Percentiles rank a stretch among this genome's conserved stretches.
phyloP scores from a whole-genome alignment of 2,113 vertebrate species.

The Chaetodon trifascialis region DNA sequence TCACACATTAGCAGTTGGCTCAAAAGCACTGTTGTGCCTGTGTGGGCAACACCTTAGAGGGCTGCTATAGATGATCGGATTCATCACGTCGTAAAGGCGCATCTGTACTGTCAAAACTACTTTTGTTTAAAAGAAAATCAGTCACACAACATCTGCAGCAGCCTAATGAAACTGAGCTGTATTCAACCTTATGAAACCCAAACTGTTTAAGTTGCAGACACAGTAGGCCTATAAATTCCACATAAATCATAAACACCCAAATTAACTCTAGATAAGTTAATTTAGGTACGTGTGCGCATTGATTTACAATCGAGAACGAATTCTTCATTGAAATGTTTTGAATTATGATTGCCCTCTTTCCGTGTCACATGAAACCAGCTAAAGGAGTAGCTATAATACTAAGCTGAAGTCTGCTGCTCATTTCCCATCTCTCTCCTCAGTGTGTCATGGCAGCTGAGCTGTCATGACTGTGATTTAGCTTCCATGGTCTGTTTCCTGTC shows the following conservation, averaged over 20 bases:
- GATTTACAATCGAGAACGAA: conserved; percentile 9
- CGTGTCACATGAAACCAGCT: conserved; percentile 11
- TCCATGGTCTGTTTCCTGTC: conserved; percentile 51
- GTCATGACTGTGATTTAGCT: conserved; percentile 58
- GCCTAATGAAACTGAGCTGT: background rate
- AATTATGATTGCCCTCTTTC: background rate
- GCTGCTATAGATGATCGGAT: background rate
- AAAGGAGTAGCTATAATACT: background rate
- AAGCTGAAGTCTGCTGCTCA: conserved; percentile 16
- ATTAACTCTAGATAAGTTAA: background rate
- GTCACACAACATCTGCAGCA: background rate
- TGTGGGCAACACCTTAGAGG: background rate
- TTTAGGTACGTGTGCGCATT: background rate
- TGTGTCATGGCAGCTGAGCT: conserved; percentile 42
- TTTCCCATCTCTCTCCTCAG: conserved; percentile 22
- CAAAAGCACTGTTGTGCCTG: background rate
- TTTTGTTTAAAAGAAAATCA: conserved; percentile 19
- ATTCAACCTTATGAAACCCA: background rate
- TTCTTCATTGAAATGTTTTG: conserved; percentile 15
- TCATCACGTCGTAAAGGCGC: background rate
- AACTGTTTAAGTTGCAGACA: background rate
- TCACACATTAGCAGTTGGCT: background rate
- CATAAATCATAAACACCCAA: background rate
- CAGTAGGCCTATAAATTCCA: background rate
- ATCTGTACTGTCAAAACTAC: conserved; percentile 8